Evolutionary conservation across 2,113 vertebrate species (phyloP).

Genomic region (Nycticryphes semicollaris): DNA sequence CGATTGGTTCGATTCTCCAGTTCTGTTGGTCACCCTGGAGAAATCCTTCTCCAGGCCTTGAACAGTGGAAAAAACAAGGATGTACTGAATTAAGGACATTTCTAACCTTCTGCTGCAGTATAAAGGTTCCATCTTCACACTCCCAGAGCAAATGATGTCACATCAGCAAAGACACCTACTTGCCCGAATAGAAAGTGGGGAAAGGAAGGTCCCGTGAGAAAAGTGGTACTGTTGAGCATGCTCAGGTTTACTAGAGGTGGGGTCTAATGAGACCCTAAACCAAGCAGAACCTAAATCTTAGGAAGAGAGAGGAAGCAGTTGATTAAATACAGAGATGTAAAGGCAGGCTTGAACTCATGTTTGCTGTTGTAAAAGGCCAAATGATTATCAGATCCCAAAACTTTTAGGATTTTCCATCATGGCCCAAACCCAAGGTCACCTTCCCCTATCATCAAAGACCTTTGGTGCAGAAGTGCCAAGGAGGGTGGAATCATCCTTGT

Average conservation of each 20-base stretch:
- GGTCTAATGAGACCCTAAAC: background rate
- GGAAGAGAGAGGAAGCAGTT: background rate
- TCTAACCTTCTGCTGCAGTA: background rate
- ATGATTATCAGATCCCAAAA: background rate
- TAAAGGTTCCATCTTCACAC: background rate
- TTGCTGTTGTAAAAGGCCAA: background rate
- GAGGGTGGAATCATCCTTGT: background rate
- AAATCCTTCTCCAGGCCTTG: background rate
- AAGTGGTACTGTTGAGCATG: no score
- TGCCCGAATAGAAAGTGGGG: background rate
- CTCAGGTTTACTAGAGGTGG: background rate
- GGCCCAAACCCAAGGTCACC: background rate
- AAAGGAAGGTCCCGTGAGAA: background rate
- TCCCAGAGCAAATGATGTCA: background rate
- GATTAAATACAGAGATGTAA: background rate
- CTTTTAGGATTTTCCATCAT: background rate
- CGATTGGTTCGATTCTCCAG: background rate
- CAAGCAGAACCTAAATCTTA: background rate
- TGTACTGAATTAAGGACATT: background rate
- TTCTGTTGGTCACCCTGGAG: background rate
- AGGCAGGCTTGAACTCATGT: background rate
- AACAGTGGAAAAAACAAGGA: background rate
- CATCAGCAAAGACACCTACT: background rate
- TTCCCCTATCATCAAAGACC: background rate
- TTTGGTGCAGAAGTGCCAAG: background rate